Percentiles rank a stretch among this genome's conserved stretches.
Evolutionary conservation across 2,888 invertebrate species (phyloP).

Genomic region (Tenthredo notha): DNA sequence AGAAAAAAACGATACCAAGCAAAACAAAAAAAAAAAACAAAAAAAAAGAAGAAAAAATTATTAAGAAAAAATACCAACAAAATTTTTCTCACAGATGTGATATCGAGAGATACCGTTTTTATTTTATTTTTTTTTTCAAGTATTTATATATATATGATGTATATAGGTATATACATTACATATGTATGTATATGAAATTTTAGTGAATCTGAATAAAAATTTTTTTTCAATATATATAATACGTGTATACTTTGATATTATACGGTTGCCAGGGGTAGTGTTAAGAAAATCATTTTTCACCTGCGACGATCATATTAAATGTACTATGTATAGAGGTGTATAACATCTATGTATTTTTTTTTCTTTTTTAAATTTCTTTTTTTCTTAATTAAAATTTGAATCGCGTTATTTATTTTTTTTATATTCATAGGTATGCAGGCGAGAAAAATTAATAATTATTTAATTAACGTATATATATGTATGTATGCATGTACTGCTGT

Average conservation of each 20-base stretch:
- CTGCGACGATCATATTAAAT: no score
- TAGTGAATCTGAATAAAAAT: neutral
- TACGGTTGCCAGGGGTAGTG: no score
- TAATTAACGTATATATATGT: neutral
- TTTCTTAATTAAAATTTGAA: no score
- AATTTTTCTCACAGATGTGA: neutral
- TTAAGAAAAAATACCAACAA: neutral
- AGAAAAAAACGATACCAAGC: neutral
- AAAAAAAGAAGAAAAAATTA: neutral
- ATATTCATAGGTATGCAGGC: no score
- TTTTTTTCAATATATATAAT: neutral
- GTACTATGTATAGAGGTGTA: no score
- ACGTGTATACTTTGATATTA: neutral
- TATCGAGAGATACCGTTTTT: neutral
- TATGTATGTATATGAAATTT: neutral
- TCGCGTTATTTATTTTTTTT: no score
- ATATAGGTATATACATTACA: neutral
- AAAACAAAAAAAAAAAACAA: neutral
- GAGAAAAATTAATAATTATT: neutral
- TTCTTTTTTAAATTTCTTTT: no score
- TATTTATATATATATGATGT: neutral
- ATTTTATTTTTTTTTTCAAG: neutral
- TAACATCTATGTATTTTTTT: no score
- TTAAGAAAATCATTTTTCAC: no score
- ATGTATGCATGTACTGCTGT: neutral